Conservation (phyloP, 2,113 vertebrate species). For the Hypocryptadius cinnamomeus region DNA sequence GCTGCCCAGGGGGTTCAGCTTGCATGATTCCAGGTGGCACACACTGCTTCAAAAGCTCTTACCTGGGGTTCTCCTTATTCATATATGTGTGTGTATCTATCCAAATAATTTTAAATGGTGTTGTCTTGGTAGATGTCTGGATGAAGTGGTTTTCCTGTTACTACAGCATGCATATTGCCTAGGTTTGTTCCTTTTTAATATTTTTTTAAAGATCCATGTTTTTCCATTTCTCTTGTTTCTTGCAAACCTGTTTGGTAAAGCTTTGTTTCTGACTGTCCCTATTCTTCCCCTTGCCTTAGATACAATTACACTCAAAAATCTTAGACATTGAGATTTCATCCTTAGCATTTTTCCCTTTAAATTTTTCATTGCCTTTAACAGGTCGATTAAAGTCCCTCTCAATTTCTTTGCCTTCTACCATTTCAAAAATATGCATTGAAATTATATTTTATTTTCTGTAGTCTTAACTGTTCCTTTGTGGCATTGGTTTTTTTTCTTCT, state of each 20-base stretch:
- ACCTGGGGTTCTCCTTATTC: not conserved
- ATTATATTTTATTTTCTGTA: not conserved
- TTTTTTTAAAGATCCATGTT: not conserved
- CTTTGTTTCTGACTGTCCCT: not conserved
- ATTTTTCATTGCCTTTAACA: not conserved
- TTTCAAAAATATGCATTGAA: not conserved
- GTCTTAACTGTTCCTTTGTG: not conserved
- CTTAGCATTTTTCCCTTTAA: not conserved
- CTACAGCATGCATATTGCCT: not conserved
- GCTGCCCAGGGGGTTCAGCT: not conserved
- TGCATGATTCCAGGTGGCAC: fast-evolving
- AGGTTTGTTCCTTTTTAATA: not conserved
- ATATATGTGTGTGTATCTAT: no score
- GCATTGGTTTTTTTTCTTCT: not conserved
- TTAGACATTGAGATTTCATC: not conserved
- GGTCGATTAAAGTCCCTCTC: not conserved
- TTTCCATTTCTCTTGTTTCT: not conserved
- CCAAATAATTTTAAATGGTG: not conserved
- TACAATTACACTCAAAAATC: not conserved
- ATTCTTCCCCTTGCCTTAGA: not conserved
- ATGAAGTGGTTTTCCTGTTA: not conserved
- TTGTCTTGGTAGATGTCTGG: not conserved
- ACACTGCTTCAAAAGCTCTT: not conserved
- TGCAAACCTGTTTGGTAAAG: not conserved
- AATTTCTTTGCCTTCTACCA: not conserved